These are phyloP conservation scores for Hemibagrus wyckioides DNA, from an alignment of 2,113 vertebrate species.

Conservation along the genomic window DNA sequence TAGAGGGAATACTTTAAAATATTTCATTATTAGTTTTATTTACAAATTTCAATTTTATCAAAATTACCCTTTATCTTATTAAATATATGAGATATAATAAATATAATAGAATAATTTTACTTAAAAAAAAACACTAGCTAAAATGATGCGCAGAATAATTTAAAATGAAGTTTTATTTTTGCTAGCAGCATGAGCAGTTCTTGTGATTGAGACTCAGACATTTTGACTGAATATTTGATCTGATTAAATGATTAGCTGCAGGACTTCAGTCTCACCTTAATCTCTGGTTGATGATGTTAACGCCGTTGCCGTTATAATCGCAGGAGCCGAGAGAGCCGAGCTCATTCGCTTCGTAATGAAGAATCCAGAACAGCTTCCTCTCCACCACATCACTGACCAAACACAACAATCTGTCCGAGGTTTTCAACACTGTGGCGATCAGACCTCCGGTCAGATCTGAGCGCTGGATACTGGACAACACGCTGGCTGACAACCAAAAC, in stretches of 20 bases:
- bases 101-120: background rate
- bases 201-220: background rate
- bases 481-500: slow-evolving; percentile 84
- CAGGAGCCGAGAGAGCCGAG: slow-evolving; percentile 75
- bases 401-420: slow-evolving; percentile 64
- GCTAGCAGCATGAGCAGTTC: background rate
- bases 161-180: background rate
- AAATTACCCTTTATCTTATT: background rate
- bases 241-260: background rate
- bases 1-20: background rate
- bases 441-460: slow-evolving; percentile 63
- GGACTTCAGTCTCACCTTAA: slow-evolving; percentile 65
- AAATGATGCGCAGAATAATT: background rate
- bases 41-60: background rate
- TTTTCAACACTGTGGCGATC: slow-evolving; percentile 71
- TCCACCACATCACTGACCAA: slow-evolving; percentile 76
- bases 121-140: background rate
- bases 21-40: background rate
- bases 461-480: slow-evolving; percentile 74
- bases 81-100: background rate
- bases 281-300: slow-evolving; percentile 69
- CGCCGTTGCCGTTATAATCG: slow-evolving; percentile 78
- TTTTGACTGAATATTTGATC: background rate
- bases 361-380: slow-evolving; percentile 84
- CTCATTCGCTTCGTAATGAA: slow-evolving; percentile 68